These are phyloP conservation scores for Morinoia aosen DNA, from an alignment of 2,888 invertebrate species.

Conservation along the genomic window DNA sequence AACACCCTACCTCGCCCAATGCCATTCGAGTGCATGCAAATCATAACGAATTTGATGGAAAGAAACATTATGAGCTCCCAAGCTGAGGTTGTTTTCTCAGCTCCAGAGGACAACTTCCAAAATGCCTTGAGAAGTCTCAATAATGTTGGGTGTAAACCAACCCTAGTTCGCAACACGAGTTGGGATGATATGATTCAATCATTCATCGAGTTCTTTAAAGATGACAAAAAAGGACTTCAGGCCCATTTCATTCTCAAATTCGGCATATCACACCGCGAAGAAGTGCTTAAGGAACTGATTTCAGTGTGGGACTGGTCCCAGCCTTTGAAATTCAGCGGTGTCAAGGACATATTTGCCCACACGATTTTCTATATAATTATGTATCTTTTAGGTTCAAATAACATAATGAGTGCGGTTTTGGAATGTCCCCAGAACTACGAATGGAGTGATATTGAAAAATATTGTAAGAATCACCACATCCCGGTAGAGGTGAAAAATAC, in stretches of 20 bases:
- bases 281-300: background rate
- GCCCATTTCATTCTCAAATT: background rate
- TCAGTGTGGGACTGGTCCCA: background rate
- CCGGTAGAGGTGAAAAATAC: too few relatives aligned
- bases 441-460: too few relatives aligned
- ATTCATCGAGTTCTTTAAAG: background rate
- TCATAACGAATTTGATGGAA: background rate
- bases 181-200: background rate
- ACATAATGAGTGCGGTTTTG: too few relatives aligned
- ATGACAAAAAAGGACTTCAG: background rate
- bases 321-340: background rate
- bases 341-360: too few relatives aligned
- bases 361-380: too few relatives aligned
- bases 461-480: too few relatives aligned
- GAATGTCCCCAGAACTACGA: too few relatives aligned
- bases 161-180: background rate
- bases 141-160: background rate
- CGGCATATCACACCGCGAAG: background rate
- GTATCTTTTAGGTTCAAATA: too few relatives aligned
- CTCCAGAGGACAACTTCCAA: constrained; percentile 7
- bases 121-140: background rate
- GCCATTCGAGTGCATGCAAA: background rate
- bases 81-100: background rate
- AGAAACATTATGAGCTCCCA: background rate
- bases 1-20: background rate